These are phyloP conservation scores for Poecilus cupreus DNA, from an alignment of 2,888 invertebrate species.

Conservation along the genomic window DNA sequence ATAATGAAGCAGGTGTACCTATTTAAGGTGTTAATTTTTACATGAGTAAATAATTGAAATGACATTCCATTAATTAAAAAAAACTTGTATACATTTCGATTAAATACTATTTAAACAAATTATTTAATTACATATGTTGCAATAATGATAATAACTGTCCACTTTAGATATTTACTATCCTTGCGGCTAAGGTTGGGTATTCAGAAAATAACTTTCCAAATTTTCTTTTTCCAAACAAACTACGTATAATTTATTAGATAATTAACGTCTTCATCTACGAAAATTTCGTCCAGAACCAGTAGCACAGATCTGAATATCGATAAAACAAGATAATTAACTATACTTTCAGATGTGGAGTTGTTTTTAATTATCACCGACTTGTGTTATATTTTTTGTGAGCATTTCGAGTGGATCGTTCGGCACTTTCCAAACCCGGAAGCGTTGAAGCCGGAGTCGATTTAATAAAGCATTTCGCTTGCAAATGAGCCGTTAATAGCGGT, in stretches of 20 bases:
- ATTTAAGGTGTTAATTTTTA: neutral
- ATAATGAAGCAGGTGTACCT: no score
- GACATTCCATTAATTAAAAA: neutral
- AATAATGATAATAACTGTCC: neutral
- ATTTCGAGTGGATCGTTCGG: neutral
- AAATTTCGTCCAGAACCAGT: neutral
- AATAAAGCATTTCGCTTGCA: conserved; percentile 22
- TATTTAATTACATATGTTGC: neutral
- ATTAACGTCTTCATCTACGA: conserved; percentile 32
- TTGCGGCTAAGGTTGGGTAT: neutral
- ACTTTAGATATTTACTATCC: neutral
- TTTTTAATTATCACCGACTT: conserved; percentile 9
- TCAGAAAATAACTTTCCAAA: conserved; percentile 34
- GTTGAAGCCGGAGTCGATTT: neutral
- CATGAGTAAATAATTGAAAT: neutral
- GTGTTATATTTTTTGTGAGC: conserved; percentile 2
- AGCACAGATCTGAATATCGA: conserved; percentile 14
- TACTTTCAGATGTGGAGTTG: conserved; percentile 21
- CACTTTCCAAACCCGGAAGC: conserved; percentile 44
- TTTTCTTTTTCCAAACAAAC: conserved; percentile 1
- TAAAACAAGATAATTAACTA: conserved; percentile 30
- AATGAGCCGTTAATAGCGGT: neutral
- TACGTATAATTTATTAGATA: conserved; percentile 32
- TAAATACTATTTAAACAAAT: neutral
- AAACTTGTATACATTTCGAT: neutral